Base-by-base conservation (phyloP, 2,888 invertebrate genomes). In the Caenorhabditis wallacei region DNA sequence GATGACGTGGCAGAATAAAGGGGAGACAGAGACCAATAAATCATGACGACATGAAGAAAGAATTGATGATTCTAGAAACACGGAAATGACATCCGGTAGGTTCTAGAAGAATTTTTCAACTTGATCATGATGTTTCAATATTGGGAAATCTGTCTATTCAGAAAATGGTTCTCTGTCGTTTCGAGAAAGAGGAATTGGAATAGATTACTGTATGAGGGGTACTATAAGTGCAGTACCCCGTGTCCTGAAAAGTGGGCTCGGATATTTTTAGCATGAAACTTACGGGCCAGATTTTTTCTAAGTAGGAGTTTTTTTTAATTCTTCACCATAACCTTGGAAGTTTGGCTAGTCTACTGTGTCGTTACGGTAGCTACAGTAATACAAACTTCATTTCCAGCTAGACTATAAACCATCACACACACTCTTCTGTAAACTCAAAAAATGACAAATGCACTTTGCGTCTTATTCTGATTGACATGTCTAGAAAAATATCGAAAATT, bases 21-120 rank as follows among this genome's bases (percentile, higher is more conserved):
- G n/a, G n/a, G n/a, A 30, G 4, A 30, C 4, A 70, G 63, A 40
- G 16, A 74, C 53, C 74, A 57, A 66, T 48, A 74, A 66, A 66
- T 74, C 64, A 66, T 64, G 63, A 74, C 54, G 43, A 7, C 0
- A 26, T 5, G 61, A 48, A 48, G 22, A 56, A 48, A 63, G 63
- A 72, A 74, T 46, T 22, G 59, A 43, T 20, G 40, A 2, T 43
- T 61, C 61, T 43, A 26, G 61, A 61, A 40, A 8, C 37, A n/a
- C n/a, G n/a, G n/a, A n/a, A n/a, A n/a, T n/a, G n/a, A n/a, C n/a
- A n/a, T n/a, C n/a, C n/a, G n/a, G n/a, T n/a, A n/a, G n/a, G n/a
- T n/a, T n/a, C n/a, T n/a, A n/a, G n/a, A n/a, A n/a, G n/a, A n/a
- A n/a, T 30, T 30, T 40, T 20, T n/a, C 37, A 20, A 22, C 37